phyloP scores from a whole-genome alignment of 2,888 invertebrate species.

The Podotricha telesiphe region DNA sequence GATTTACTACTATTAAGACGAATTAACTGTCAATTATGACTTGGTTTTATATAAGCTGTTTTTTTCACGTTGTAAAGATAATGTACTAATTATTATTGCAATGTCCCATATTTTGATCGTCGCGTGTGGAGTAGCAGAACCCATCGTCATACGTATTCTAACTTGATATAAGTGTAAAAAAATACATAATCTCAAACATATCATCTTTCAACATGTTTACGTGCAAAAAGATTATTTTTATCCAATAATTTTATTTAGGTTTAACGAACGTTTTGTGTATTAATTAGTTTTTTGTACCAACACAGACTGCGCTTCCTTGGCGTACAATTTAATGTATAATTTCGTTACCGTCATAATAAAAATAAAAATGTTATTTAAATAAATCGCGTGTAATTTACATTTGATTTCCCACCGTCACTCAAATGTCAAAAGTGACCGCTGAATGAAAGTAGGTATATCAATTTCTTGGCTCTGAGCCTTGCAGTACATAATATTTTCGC shows the following conservation, averaged over 20 bases:
- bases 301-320: background rate
- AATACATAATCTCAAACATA: too few species aligned
- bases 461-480: conserved; percentile 16
- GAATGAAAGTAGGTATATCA: conserved; percentile 24
- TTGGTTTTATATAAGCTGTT: too few species aligned
- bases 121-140: too few species aligned
- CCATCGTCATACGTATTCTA: too few species aligned
- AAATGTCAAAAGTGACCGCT: conserved; percentile 20
- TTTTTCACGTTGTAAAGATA: too few species aligned
- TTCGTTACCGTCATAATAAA: conserved; percentile 12
- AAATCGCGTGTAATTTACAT: conserved; percentile 8
- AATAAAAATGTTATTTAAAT: background rate
- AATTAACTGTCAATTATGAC: background rate
- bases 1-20: background rate
- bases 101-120: too few species aligned
- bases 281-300: background rate
- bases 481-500: conserved; percentile 1
- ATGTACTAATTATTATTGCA: too few species aligned
- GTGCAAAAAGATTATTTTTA: background rate
- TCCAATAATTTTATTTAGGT: background rate
- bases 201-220: background rate
- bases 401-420: conserved; percentile 15
- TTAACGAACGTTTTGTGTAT: background rate
- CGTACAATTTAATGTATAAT: background rate
- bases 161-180: too few species aligned